phyloP scores from a whole-genome alignment of 2,888 invertebrate genomes.

The Hydropsyche betteni region DNA sequence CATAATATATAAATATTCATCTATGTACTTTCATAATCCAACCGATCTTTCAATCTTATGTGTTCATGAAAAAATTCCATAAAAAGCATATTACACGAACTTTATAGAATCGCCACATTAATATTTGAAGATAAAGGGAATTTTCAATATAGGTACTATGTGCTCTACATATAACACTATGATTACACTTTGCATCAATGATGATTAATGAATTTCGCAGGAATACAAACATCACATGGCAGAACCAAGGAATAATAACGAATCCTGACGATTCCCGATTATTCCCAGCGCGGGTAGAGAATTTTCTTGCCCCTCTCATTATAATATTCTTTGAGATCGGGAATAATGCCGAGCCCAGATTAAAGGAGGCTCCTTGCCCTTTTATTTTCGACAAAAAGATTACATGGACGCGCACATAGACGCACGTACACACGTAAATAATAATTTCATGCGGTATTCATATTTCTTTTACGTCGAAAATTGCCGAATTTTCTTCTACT shows the following conservation, averaged over 20 bases:
- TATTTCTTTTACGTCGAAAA: slow-evolving; percentile 17
- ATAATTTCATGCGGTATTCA: slow-evolving; percentile 26
- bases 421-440: neutral
- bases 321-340: slow-evolving; percentile 46
- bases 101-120: too few species aligned
- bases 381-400: slow-evolving; percentile 33
- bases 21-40: too few species aligned
- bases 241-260: neutral
- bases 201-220: slow-evolving; percentile 45
- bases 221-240: neutral
- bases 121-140: too few species aligned
- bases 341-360: slow-evolving; percentile 39
- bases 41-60: too few species aligned
- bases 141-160: too few species aligned
- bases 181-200: slow-evolving; percentile 44
- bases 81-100: too few species aligned
- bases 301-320: slow-evolving; percentile 35
- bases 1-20: too few species aligned
- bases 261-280: slow-evolving; percentile 33
- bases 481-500: neutral
- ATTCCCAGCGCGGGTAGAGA: neutral
- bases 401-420: neutral
- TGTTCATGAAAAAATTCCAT: too few species aligned
- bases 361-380: slow-evolving; percentile 33
- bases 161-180: slow-evolving; percentile 11